Evolutionary conservation across 2,113 vertebrate species (phyloP).

Genomic region (Percina caprodes): DNA sequence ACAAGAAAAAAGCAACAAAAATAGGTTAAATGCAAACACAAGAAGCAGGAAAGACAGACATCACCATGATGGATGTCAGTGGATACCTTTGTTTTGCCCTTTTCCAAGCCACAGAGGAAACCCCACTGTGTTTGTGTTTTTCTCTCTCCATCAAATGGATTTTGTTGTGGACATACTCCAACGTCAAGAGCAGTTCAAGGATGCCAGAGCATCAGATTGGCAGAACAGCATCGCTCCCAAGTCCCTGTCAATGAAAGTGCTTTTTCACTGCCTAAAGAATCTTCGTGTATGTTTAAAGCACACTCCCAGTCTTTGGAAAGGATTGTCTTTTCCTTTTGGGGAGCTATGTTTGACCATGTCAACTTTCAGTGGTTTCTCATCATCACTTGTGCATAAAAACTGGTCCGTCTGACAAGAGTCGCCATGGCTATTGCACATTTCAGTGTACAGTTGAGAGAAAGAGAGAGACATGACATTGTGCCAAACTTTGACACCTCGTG

Average conservation of each 20-base stretch:
- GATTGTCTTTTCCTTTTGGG: constrained; percentile 87
- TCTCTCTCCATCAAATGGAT: constrained; percentile 90
- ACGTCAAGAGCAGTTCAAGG: constrained; percentile 87
- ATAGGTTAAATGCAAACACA: constrained; percentile 43
- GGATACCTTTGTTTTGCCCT: constrained; percentile 82
- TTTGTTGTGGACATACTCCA: constrained; percentile 87
- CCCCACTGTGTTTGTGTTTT: constrained; percentile 91
- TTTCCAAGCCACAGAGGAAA: constrained; percentile 71
- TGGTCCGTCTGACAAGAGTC: constrained; percentile 85
- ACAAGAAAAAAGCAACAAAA: constrained; percentile 68
- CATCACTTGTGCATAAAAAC: constrained; percentile 87
- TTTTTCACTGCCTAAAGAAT: constrained; percentile 98
- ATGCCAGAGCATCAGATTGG: constrained; percentile 80
- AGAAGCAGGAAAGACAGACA: constrained; percentile 60
- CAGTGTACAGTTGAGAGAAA: constrained; percentile 66
- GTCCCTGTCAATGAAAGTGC: constrained; percentile 91
- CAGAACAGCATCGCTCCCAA: constrained; percentile 85
- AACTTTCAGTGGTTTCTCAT: constrained; percentile 91
- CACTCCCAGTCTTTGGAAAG: constrained; percentile 78
- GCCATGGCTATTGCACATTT: constrained; percentile 53
- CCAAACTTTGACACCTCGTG: constrained; percentile 83
- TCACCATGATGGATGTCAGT: constrained; percentile 84
- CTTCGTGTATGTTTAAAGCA: constrained; percentile 67
- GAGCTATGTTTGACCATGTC: constrained; percentile 90
- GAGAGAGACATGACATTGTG: constrained; percentile 77